Conservation (phyloP, 2,888 invertebrate species). For the Sminthurinus aureus region DNA sequence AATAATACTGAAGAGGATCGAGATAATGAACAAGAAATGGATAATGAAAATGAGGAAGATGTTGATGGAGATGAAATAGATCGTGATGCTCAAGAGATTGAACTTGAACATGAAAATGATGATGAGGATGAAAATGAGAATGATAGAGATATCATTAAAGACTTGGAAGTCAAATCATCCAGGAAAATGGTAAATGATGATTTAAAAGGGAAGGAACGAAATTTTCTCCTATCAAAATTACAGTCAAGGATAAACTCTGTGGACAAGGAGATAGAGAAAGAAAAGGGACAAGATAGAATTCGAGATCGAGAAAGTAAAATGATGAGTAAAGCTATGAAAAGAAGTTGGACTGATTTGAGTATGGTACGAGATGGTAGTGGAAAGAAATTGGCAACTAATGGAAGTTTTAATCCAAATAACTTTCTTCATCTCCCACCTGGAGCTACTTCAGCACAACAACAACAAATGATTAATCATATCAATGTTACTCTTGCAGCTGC, state of each 20-base stretch:
- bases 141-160: too few relatives aligned
- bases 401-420: conserved; percentile 1
- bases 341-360: neutral
- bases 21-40: neutral
- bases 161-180: too few relatives aligned
- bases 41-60: conserved; percentile 3
- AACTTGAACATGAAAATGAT: neutral
- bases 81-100: neutral
- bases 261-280: neutral
- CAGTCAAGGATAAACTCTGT: too few relatives aligned
- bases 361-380: conserved; percentile 5
- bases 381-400: conserved; percentile 3
- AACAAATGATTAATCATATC: conserved; percentile 16
- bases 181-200: too few relatives aligned
- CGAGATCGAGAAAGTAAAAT: conserved; percentile 13
- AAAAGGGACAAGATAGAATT: neutral
- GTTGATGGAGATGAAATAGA: neutral
- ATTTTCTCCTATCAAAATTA: too few relatives aligned
- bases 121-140: too few relatives aligned
- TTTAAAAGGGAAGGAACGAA: too few relatives aligned
- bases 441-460: neutral
- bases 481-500: conserved; percentile 5
- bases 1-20: neutral
- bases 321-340: neutral
- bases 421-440: conserved; percentile 7